These are phyloP conservation scores for Ploceus nigricollis DNA, from an alignment of 2,113 vertebrate species.

Conservation along the genomic window DNA sequence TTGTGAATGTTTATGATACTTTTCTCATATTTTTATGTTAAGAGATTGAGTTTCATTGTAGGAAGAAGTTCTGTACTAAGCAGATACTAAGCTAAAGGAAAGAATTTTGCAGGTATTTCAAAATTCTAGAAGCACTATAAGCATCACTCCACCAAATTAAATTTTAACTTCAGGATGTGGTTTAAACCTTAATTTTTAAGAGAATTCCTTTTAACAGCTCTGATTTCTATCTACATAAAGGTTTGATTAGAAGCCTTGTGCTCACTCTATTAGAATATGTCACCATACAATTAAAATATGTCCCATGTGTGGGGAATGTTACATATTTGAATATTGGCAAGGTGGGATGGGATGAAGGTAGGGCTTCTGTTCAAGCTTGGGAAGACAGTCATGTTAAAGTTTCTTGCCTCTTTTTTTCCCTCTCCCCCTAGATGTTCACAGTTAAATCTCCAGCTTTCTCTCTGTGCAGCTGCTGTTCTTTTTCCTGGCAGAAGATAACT, in stretches of 20 bases:
- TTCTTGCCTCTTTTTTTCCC: neutral
- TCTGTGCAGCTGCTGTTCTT: neutral
- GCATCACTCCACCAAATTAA: neutral
- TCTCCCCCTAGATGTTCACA: fast-evolving
- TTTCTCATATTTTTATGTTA: neutral
- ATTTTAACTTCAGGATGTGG: neutral
- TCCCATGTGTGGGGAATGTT: fast-evolving
- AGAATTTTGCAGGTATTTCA: neutral
- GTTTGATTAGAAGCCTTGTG: neutral
- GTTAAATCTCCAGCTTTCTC: neutral
- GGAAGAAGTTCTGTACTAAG: neutral
- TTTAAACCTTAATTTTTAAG: neutral
- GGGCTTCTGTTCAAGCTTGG: neutral
- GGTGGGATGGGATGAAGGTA: neutral
- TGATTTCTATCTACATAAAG: neutral
- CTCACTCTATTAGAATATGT: neutral
- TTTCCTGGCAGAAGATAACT: neutral
- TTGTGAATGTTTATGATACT: neutral
- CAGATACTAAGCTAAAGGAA: neutral
- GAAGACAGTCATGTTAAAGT: neutral
- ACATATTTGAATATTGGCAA: neutral
- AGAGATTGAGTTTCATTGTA: neutral
- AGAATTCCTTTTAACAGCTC: neutral
- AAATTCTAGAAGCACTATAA: neutral
- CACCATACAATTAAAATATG: neutral